Evolutionary conservation across 2,888 invertebrate species (phyloP), one percentile per base, ranked within the genome.

Genomic region (Xestia ashworthii): DNA sequence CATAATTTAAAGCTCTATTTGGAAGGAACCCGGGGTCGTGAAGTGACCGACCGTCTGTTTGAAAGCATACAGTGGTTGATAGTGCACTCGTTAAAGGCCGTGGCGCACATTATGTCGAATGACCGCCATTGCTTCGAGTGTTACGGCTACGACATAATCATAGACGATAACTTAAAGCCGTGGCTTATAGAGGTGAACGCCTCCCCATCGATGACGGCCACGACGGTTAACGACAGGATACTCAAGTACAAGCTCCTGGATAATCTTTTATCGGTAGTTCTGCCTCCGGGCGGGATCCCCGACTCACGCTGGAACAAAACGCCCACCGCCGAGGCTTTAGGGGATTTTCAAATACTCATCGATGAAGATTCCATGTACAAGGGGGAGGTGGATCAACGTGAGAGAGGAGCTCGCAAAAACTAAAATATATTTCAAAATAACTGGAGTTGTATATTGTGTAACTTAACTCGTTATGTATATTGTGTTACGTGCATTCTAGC

Each of bases 101-200:
- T 99, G 4, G 98, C 98, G 6, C 98, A 98, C 19, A 98, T 99
- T 32, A 99, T 99, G 97, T 98, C 98, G 1, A 99, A 98, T 89
- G 99, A 99, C 95, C 97, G 98, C 74, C 98, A 99, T 93, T 99
- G 99, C 92, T 99, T 98, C 93, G 99, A 99, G 94, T 99, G 99
- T 91, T 99, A 99, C 91, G 99, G 99, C 73, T 99, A 99, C 93
- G 99, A 99, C 91, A 99, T 99, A 74, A 99, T 99, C 87, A 99
- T 99, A 87, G 99, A 99, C 93, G 98, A 99, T 92, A 98, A 98
- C 91, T 95, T 99, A 68, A 99, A 99, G 93, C 99, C 99, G 0
- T 99, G 99, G 99, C 96, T 99, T 66, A 98, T 99, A 84, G 99
- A 99, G 96, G 98, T 99, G 66, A 99, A 99, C 93, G 99, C 99